phyloP scores from a whole-genome alignment of 2,113 vertebrate species.

The Salvelinus namaycush region DNA sequence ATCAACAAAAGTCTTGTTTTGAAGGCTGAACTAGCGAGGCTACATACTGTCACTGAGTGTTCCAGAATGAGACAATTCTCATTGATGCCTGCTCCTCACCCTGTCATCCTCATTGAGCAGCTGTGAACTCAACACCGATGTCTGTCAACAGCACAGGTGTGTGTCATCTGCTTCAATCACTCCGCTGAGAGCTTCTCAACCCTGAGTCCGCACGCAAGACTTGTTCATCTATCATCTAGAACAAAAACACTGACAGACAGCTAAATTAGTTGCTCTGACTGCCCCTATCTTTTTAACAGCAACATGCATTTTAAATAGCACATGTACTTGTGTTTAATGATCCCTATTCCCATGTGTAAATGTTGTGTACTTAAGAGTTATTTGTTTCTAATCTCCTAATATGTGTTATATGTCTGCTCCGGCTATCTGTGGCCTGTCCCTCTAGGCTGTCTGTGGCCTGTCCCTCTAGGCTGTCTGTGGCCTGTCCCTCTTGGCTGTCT shows the following conservation, averaged over 20 bases:
- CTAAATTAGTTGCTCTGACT: not conserved
- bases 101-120: not conserved
- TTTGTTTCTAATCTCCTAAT: not conserved
- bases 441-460: too few relatives aligned
- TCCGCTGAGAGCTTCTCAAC: slow-evolving; percentile 23
- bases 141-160: slow-evolving; percentile 5
- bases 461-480: too few relatives aligned
- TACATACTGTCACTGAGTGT: too few relatives aligned
- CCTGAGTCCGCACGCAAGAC: slow-evolving; percentile 54
- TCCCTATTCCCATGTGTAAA: not conserved
- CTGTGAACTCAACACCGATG: not conserved
- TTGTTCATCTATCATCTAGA: slow-evolving; percentile 58
- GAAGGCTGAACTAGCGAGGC: too few relatives aligned
- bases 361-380: too few relatives aligned
- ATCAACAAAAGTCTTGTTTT: too few relatives aligned
- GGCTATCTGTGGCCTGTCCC: too few relatives aligned
- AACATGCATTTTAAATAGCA: not conserved
- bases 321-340: not conserved
- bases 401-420: not conserved
- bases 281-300: not conserved
- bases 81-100: not conserved
- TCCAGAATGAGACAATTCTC: too few relatives aligned
- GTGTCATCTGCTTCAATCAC: slow-evolving; percentile 35
- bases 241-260: slow-evolving; percentile 51
- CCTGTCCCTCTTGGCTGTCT: too few relatives aligned